Base-by-base conservation (phyloP, 2,113 vertebrate genomes). In the Motacilla alba region DNA sequence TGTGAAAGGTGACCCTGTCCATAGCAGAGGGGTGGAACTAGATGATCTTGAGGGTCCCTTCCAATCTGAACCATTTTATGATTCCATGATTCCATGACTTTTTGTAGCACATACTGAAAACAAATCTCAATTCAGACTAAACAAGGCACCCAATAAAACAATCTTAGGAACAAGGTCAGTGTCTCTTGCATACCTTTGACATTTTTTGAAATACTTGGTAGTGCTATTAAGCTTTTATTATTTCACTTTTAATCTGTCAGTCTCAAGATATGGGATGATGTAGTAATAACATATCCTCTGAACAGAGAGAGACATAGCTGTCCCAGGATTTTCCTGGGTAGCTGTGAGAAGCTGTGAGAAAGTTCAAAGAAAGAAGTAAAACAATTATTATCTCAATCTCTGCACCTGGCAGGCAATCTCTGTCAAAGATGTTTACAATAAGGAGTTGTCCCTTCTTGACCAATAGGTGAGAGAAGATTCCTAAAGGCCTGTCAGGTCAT, bases 41-140 rank as follows among this genome's bases (percentile, higher is more conserved):
- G 20, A 39, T n/a, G 23, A 30, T 31, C 20, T 30, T 70, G 26
- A 70, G 59, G 7, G 7, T 47, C 39, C 15, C 11, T 60, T 67
- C 60, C n/a, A 67, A 60, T 7, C 3, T 2, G 4, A 41, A 41
- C 11, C 2, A 18, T 53, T 39, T 46, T 18, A 26, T 81, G 13
- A 11, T 37, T 59, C 18, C 13, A 4, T 67, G 46, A 59, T 75
- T 75, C n/a, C 12, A 35, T 41, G 9, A 47, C 41, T 30, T 75
- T 59, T 55, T 69, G 20, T 22, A 93, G 33, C 20, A 49, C 15
- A 55, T 35, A 74, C 24, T 58, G 83, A 91, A 95, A 93, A 92
- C 15, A 90, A 95, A 80, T 95, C 44, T 94, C 2, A 68, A 46
- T 86, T 90, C 13, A 19, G 67, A 53, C 19, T 76, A 84, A 56